phyloP scores from a whole-genome alignment of 64 coral and sea anemone genomes.

The Montipora foliosa region DNA sequence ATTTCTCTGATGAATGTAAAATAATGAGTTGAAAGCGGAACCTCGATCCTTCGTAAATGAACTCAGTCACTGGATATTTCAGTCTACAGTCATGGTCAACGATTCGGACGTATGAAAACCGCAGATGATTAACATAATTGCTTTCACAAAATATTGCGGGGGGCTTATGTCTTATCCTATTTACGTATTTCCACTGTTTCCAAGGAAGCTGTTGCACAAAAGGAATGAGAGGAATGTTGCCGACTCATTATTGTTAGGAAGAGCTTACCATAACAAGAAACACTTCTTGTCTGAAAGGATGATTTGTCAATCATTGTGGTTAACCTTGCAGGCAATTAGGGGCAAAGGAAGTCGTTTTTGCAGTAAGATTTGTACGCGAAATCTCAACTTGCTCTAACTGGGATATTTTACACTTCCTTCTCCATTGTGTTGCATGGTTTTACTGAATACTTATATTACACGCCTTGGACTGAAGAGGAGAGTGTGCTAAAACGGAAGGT shows the following conservation, averaged over 20 bases:
- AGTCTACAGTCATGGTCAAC: not conserved
- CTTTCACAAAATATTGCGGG: not conserved
- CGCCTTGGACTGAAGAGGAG: too few relatives aligned
- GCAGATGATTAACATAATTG: not conserved
- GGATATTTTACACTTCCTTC: too few relatives aligned
- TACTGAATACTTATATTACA: too few relatives aligned
- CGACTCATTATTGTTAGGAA: conserved; percentile 8
- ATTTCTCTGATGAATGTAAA: too few relatives aligned
- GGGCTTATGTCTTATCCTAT: not conserved
- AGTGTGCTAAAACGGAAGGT: too few relatives aligned
- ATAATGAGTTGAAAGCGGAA: too few relatives aligned
- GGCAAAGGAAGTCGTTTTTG: not conserved
- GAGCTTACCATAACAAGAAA: too few relatives aligned
- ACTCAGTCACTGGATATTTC: not conserved
- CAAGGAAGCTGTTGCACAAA: not conserved
- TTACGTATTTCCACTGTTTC: not conserved
- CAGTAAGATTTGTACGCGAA: too few relatives aligned
- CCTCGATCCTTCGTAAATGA: too few relatives aligned
- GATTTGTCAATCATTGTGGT: not conserved
- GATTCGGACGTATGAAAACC: not conserved
- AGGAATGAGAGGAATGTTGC: conserved; percentile 9
- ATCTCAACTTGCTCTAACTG: too few relatives aligned
- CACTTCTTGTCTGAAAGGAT: not conserved
- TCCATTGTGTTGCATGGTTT: too few relatives aligned
- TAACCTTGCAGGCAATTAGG: not conserved